Conservation (phyloP, 2,797 vertebrate species). For the Thamnophis elegans region DNA sequence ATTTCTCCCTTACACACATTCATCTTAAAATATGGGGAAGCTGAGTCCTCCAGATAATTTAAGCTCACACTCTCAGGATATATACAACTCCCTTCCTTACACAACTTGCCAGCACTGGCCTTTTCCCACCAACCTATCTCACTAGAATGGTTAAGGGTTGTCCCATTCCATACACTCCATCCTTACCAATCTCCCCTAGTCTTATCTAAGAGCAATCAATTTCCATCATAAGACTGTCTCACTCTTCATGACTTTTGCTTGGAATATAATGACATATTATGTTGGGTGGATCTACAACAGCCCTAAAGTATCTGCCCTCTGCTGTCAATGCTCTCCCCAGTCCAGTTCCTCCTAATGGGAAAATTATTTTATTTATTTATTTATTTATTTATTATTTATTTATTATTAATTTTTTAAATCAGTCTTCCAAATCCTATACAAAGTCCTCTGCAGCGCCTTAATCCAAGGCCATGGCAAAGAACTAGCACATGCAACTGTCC, state of each 20-base stretch:
- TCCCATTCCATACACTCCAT: background rate
- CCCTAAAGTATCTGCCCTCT: background rate
- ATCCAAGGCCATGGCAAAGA: background rate
- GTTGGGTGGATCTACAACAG: background rate
- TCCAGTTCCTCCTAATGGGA: background rate
- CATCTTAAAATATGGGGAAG: background rate
- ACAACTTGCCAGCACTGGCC: background rate
- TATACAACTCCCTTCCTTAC: background rate
- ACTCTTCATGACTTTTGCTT: background rate
- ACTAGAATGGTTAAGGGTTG: background rate
- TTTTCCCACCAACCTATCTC: background rate
- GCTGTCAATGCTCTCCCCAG: background rate
- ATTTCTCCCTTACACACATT: background rate
- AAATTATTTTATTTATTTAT: no score
- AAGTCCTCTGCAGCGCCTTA: background rate
- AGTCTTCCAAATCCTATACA: background rate
- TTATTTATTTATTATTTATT: no score
- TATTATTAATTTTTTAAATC: no score
- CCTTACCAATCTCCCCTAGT: background rate
- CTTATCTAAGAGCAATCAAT: background rate
- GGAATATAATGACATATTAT: background rate
- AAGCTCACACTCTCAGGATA: background rate
- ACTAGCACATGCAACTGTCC: background rate
- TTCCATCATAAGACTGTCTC: background rate
- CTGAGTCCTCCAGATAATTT: background rate